These are phyloP conservation scores for Pseudeuparius sepicola DNA, from an alignment of 2,888 invertebrate species.

Conservation along the genomic window DNA sequence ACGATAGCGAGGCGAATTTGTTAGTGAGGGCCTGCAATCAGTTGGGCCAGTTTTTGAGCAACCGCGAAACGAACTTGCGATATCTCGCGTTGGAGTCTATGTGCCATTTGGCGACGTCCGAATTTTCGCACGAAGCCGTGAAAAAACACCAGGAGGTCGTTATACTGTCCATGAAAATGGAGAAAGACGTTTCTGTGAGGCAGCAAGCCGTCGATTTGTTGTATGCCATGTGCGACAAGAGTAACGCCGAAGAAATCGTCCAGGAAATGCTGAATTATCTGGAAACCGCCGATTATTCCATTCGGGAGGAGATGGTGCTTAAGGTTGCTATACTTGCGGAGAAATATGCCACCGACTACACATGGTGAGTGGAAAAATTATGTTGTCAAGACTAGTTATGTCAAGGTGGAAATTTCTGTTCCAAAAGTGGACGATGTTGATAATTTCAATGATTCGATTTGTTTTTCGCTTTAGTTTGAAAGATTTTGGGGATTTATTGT, in stretches of 20 bases:
- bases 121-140: slow-evolving; percentile 98
- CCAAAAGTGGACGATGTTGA: no score
- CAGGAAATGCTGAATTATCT: slow-evolving; percentile 99
- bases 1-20: slow-evolving; percentile 94
- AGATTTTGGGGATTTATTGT: no score
- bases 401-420: no score
- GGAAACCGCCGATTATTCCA: slow-evolving; percentile 99
- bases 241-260: slow-evolving; percentile 98
- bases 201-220: slow-evolving; percentile 96
- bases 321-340: slow-evolving; percentile 99
- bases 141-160: slow-evolving; percentile 99
- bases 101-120: slow-evolving; percentile 98
- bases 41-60: slow-evolving; percentile 94
- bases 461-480: no score
- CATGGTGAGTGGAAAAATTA: slow-evolving; percentile 89
- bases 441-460: no score
- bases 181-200: slow-evolving; percentile 94
- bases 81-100: slow-evolving; percentile 98
- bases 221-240: slow-evolving; percentile 99
- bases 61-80: slow-evolving; percentile 94
- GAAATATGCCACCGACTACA: slow-evolving; percentile 98
- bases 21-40: slow-evolving; percentile 98
- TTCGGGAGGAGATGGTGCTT: slow-evolving; percentile 99
- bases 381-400: no score
- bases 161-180: slow-evolving; percentile 98